These are phyloP conservation scores for Lophius americanus DNA, from an alignment of 2,797 vertebrate species.

Conservation along the genomic window DNA sequence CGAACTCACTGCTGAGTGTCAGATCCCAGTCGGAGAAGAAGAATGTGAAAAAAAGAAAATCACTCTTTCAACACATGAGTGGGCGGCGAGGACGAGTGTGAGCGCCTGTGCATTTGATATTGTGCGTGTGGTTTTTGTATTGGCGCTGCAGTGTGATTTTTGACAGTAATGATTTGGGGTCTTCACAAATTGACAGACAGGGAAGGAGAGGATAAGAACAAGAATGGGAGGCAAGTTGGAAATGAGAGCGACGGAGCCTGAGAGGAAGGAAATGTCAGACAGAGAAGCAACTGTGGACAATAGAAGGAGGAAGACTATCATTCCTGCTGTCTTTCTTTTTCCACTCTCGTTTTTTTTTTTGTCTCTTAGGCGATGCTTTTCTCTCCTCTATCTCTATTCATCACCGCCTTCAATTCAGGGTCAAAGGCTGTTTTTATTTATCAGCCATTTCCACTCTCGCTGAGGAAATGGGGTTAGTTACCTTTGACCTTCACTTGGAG, in stretches of 20 bases:
- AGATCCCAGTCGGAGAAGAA: constrained; percentile 33
- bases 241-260: constrained; percentile 19
- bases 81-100: constrained; percentile 47
- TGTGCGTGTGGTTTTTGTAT: constrained; percentile 54
- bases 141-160: constrained; percentile 50
- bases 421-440: constrained; percentile 37
- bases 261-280: constrained; percentile 33
- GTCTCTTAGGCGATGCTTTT: constrained; percentile 2
- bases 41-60: constrained; percentile 19
- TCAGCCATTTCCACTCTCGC: constrained; percentile 25
- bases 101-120: constrained; percentile 35
- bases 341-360: constrained; percentile 3
- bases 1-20: constrained; percentile 55
- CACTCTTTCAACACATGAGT: constrained; percentile 57
- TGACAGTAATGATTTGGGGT: constrained; percentile 70
- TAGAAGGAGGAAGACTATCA: constrained; percentile 14
- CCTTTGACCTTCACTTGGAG: constrained; percentile 46
- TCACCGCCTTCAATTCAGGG: constrained; percentile 23
- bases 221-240: constrained; percentile 33
- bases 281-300: constrained; percentile 34
- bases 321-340: constrained; percentile 9
- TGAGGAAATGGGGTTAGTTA: constrained; percentile 57
- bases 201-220: constrained; percentile 49
- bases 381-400: constrained; percentile 11
- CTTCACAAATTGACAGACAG: constrained; percentile 65